Conservation (phyloP, 2,113 vertebrate genomes). For the Oryzias melastigma region DNA sequence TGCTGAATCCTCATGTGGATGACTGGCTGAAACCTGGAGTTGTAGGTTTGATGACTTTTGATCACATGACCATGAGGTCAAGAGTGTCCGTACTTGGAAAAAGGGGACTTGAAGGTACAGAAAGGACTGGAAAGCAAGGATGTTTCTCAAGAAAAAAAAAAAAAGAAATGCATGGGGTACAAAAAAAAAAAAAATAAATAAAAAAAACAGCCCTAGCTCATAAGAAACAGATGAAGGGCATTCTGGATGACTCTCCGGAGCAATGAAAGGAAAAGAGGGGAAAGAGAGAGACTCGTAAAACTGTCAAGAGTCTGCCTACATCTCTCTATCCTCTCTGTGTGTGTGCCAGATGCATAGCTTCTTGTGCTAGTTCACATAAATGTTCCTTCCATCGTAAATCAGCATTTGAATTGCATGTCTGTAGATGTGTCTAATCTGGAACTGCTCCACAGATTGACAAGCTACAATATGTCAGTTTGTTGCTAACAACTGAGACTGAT, state of each 20-base stretch:
- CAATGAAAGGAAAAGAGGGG: conserved; percentile 52
- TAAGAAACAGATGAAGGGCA: conserved; percentile 75
- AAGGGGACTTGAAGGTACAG: conserved; percentile 19
- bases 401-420: conserved; percentile 46
- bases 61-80: no score
- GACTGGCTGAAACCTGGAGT: no score
- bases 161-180: conserved; percentile 35
- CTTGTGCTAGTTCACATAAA: conserved; percentile 31
- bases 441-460: conserved; percentile 21
- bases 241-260: conserved; percentile 64
- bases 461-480: conserved; percentile 21
- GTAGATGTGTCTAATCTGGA: conserved; percentile 40
- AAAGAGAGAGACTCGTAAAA: conserved; percentile 68
- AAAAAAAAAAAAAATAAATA: conserved; percentile 39
- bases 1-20: no score
- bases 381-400: conserved; percentile 46
- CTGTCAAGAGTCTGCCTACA: conserved; percentile 59
- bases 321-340: conserved; percentile 64
- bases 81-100: no score
- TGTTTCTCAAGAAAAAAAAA: conserved; percentile 23
- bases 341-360: conserved; percentile 51
- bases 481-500: conserved; percentile 29
- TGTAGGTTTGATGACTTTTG: no score
- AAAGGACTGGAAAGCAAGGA: conserved; percentile 9
- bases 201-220: conserved; percentile 49